Percentiles rank a stretch among this genome's conserved stretches.
Evolutionary conservation across 2,888 invertebrate genomes (phyloP).

Genomic region (Falcaria lacertinaria): DNA sequence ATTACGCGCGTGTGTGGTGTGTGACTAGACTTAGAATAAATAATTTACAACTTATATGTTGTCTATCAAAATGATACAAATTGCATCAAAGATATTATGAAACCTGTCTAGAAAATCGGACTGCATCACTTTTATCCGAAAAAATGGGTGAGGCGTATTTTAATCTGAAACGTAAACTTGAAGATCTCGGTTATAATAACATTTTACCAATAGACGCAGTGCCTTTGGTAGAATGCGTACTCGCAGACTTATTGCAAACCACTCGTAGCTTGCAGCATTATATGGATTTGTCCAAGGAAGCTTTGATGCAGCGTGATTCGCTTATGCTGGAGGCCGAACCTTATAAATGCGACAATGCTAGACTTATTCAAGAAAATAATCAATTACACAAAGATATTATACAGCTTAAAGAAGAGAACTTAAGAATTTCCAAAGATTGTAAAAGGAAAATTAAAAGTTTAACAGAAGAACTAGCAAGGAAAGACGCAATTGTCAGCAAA

Average conservation of each 20-base stretch:
- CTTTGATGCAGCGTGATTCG: constrained; percentile 84
- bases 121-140: too few relatives aligned
- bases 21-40: too few relatives aligned
- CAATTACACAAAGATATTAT: constrained; percentile 84
- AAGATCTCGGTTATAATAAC: constrained; percentile 90
- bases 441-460: constrained; percentile 81
- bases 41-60: too few relatives aligned
- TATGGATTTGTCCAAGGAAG: constrained; percentile 86
- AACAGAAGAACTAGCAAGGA: constrained; percentile 81
- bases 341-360: constrained; percentile 89
- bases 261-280: constrained; percentile 93
- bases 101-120: too few relatives aligned
- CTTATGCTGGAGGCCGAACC: constrained; percentile 87
- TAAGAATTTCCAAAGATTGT: constrained; percentile 78
- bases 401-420: constrained; percentile 82
- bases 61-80: too few relatives aligned
- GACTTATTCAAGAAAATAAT: constrained; percentile 87
- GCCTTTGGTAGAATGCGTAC: constrained; percentile 88
- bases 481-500: constrained; percentile 62
- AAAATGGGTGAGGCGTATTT: constrained; percentile 70
- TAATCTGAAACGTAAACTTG: constrained; percentile 83
- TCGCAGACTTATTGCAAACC: constrained; percentile 91
- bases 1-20: too few relatives aligned
- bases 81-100: too few relatives aligned
- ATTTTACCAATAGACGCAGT: constrained; percentile 87